Base-by-base conservation (phyloP, 2,797 vertebrate genomes). In the Sylvia borin region DNA sequence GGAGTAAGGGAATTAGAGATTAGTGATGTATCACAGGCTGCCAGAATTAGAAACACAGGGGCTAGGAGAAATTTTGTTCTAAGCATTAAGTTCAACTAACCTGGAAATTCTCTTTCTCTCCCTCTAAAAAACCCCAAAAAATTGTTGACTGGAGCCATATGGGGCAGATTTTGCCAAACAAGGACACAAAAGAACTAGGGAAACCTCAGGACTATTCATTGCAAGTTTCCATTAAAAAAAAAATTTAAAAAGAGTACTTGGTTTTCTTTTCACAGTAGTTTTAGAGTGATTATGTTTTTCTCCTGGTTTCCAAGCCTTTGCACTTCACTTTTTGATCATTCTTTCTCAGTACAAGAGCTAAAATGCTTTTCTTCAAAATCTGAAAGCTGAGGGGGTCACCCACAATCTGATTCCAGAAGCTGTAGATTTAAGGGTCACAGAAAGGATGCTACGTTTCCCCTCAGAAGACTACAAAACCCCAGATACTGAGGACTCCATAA, bases 1-100 rank as follows among this genome's bases (percentile, higher is more conserved):
- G 92, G 94, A 96, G 96, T 93, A 95, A 79, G 92, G 93, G 96
- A 97, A 95, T 96, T 97, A 87, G 60, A 95, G 92, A 96, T 95
- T 95, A 94, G 93, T 96, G 94, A 95, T 95, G 90, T 94, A 96
- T 97, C 94, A 92, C 91, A 89, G 80, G 29, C 90, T 95, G 93
- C 77, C 93, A 92, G 88, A 95, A 94, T 92, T 94, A 93, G 80
- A 96, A 97, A 95, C 83, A 89, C 14, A 74, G 42, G 55, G 90
- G 36, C 91, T 87, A 90, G 57, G 57, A 71, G 45, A 96, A 95
- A 87, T 95, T 94, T 95, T 93, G 79, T 92, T 95, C 90, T 89
- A 43, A 93, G 77, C 64, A 90, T 36, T 82, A 96, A 92, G 74
- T 90, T 88, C 71, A 82, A 62, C 42, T 91, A 88, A 92, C 74